Evolutionary conservation across 2,888 invertebrate genomes (phyloP), one percentile per base, ranked within the genome.

Genomic region (Sipunculus nudus): DNA sequence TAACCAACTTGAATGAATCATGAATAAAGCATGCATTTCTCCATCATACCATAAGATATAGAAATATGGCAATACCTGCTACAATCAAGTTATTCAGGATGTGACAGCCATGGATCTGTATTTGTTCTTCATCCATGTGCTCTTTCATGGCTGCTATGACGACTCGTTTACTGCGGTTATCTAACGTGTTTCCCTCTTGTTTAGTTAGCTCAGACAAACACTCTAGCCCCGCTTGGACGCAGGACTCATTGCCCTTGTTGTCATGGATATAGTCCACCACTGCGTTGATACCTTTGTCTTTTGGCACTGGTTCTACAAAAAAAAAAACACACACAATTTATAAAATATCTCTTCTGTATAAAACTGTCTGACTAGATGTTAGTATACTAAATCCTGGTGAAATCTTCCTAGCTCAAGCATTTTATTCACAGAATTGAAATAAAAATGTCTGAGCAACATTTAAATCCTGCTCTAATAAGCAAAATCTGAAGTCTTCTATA

Each of bases 141-240:
- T 78, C 76, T 61, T 71, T 72, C 78, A 80, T 80, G 53, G 77
- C 76, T 52, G 73, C 64, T 23, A 74, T 73, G 55, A 80, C 67
- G 50, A 80, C 64, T 40, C 70, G 73, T 64, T 79, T 79, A 38
- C 76, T 59, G 1, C 31, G 71, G 31, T 61, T 68, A 41, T 58
- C 55, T 38, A 66, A 5, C 16, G 46, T 26, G 13, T n/a, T 26
- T 16, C 53, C 56, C 21, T 74, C 65, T 3, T 53, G 73, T 48
- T 70, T 72, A 35, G 75, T 59, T 19, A 80, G 63, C 13, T 74
- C 74, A 3, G 69, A 65, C n/a, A 80, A 68, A 29, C 75, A 72
- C 13, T 71, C 65, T 35, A 80, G 58, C 0, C 75, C 77, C 19
- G 77, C 73, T n/a, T 61, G 61, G 13, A 79, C 77, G 59, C 73